phyloP scores from a whole-genome alignment of 2,113 vertebrate species.

The Psittacula cyanocephala region DNA sequence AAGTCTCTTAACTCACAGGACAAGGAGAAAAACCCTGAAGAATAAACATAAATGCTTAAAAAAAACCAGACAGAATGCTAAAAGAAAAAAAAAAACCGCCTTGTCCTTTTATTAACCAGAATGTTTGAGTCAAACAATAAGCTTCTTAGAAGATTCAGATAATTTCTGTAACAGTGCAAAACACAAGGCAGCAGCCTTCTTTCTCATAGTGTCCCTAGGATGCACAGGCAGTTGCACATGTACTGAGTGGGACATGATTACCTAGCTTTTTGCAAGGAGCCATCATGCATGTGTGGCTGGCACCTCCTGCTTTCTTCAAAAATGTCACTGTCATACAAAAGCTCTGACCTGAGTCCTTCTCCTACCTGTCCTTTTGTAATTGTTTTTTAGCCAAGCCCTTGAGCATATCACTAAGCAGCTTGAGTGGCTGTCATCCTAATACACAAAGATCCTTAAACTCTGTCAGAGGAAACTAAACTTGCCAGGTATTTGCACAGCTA shows the following conservation, averaged over 20 bases:
- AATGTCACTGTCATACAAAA: rapidly evolving
- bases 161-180: not conserved
- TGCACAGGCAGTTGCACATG: rapidly evolving
- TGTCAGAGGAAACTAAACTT: not conserved
- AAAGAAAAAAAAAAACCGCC: rapidly evolving
- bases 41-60: not conserved
- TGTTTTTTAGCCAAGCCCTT: not conserved
- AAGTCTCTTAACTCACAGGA: not conserved
- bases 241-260: rapidly evolving
- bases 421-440: not conserved
- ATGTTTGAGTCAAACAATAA: not conserved
- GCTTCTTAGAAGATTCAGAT: not conserved
- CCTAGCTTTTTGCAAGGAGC: not conserved
- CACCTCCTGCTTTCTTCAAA: not conserved
- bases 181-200: not conserved
- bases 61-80: not conserved
- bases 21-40: not conserved
- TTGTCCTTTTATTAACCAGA: not conserved
- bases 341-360: not conserved
- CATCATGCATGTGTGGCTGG: too few species aligned
- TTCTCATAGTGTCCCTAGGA: rapidly evolving
- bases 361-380: not conserved
- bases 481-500: rapidly evolving
- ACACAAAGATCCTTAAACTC: not conserved
- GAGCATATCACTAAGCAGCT: not conserved